A percentile compares a stretch with the other conserved stretches of the same genome.
phyloP scores from a whole-genome alignment of 1,140 invertebrate genomes.

The Plectus sambesii region DNA sequence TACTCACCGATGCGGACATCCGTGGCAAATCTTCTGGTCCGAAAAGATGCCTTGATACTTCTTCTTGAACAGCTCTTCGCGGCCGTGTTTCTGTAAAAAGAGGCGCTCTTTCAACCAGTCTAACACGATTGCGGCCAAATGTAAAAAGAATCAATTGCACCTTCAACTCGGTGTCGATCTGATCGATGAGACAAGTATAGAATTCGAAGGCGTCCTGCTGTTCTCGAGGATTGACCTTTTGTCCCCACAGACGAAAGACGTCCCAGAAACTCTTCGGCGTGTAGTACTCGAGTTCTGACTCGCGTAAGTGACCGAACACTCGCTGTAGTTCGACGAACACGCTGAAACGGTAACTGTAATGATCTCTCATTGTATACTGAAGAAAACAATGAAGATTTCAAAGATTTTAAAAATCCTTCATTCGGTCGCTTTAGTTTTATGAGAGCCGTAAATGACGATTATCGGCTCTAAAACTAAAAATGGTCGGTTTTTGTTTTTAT shows the following conservation, averaged over 20 bases:
- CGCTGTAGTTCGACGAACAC: constrained; percentile 95
- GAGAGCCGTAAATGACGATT: too few species aligned
- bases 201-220: constrained; percentile 98
- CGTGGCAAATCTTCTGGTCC: constrained; percentile 97
- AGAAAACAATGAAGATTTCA: too few species aligned
- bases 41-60: constrained; percentile 88
- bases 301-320: constrained; percentile 89
- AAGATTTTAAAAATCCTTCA: too few species aligned
- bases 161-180: background rate
- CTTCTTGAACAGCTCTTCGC: constrained; percentile 76
- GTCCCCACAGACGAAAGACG: constrained; percentile 62
- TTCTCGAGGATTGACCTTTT: constrained; percentile 88
- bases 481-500: too few species aligned
- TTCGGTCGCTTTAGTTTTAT: too few species aligned
- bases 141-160: background rate
- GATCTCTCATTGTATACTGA: too few species aligned
- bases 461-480: too few species aligned
- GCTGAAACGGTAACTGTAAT: constrained; percentile 47
- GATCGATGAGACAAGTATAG: constrained; percentile 64
- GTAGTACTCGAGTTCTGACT: constrained; percentile 90
- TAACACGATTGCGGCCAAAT: background rate
- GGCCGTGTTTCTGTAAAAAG: background rate
- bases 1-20: constrained; percentile 92
- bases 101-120: background rate
- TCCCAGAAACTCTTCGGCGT: constrained; percentile 89